Base-by-base conservation (phyloP, 2,113 vertebrate species). In the Phylloscopus whistleri region DNA sequence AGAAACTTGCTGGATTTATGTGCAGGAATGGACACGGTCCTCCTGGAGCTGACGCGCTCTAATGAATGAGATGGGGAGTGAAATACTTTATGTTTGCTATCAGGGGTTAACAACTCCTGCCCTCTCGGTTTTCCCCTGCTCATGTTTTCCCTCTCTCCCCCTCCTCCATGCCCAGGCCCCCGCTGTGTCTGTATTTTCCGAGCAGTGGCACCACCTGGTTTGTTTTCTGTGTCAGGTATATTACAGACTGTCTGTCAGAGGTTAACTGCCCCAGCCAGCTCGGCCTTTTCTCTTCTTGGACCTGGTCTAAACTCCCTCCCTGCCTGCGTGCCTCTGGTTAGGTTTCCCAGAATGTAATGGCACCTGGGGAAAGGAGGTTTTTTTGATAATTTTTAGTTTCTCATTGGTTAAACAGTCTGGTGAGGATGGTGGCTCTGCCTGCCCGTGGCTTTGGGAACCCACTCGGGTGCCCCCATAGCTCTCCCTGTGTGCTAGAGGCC, bases 181-280 rank as follows among this genome's bases (percentile, higher is more conserved):
- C 3, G 56, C 94, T 14, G 70, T 6, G 84, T 77, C 93, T 91
- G 84, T 84, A 13, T 95, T 96, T 93, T 59, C 87, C 2, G 0
- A 91, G 84, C 91, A 83, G 70, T 94, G 93, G 94, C 92, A 96
- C 92, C 90, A 95, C 93, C 92, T 95, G 93, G 95, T 91, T 96
- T 95, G 87, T 94, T 97, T 96, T 96, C 85, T 79, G 87, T 94
- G 96, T 55, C 95, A 93, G 94, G 93, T 95, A 94, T 62, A 62
- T 95, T 90, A 80, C 86, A 82, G 91, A 58, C 90, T 92, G 84
- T 84, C 82, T 95, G 92, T 86, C 95, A 95, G 96, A 93, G 92
- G 92, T 95, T 93, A 96, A 95, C 83, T 30, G 77, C 69, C 43
- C 7, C 87, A 84, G 91, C 70, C 88, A 66, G 83, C 79, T 63